phyloP scores from a whole-genome alignment of 2,888 invertebrate species.

The Pseudococcus viburni region DNA sequence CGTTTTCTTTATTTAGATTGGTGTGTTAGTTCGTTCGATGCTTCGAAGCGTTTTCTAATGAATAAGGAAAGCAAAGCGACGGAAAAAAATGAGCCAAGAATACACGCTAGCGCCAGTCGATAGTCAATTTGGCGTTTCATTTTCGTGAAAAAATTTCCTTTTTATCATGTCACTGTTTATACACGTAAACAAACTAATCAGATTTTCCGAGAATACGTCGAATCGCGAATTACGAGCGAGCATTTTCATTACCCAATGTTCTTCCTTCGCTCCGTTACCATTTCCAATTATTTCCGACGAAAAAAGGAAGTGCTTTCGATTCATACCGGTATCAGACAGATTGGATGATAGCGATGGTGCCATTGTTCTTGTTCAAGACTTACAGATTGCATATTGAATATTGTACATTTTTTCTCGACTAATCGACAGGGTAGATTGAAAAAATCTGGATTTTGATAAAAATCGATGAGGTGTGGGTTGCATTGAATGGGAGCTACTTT shows the following conservation, averaged over 20 bases:
- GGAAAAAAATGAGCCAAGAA: background rate
- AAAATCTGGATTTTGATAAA: no score
- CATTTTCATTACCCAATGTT: background rate
- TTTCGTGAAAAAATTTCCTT: slow-evolving; percentile 33
- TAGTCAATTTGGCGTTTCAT: slow-evolving; percentile 37
- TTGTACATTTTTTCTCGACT: no score
- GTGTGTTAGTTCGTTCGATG: background rate
- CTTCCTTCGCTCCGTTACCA: background rate
- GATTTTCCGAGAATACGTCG: slow-evolving; percentile 6
- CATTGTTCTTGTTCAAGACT: no score
- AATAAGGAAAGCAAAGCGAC: background rate
- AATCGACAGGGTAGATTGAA: no score
- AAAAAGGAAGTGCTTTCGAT: background rate
- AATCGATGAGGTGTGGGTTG: no score
- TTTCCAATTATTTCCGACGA: background rate
- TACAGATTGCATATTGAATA: no score
- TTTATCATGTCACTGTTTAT: slow-evolving; percentile 13
- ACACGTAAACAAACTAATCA: slow-evolving; percentile 24
- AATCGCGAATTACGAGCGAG: background rate
- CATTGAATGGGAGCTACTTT: no score
- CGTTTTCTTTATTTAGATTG: slow-evolving; percentile 49
- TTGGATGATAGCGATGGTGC: background rate
- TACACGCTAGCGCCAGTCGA: slow-evolving; percentile 18
- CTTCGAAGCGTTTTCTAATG: slow-evolving; percentile 3
- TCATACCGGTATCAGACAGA: background rate